These are phyloP conservation scores for Hydrozoanthus gracilis DNA, from an alignment of 92 coral and sea anemone genomes.

Conservation along the genomic window DNA sequence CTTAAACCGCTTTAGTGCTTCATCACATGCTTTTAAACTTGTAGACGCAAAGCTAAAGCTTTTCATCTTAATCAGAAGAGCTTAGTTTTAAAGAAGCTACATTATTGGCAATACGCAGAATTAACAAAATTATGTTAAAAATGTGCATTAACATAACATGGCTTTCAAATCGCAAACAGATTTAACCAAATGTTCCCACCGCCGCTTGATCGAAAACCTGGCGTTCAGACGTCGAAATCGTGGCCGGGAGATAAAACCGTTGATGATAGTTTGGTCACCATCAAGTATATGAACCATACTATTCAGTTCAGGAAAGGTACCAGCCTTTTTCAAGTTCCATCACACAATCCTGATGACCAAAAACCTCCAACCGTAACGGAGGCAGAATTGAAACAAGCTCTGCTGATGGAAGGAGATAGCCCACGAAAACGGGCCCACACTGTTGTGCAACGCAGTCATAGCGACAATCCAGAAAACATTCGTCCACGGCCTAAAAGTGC, in stretches of 20 bases:
- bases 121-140: constrained; percentile 5
- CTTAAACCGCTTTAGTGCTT: not conserved
- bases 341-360: not conserved
- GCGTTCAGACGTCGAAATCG: constrained; percentile 72
- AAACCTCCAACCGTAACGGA: constrained; percentile 15
- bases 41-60: not conserved
- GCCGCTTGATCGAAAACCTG: constrained; percentile 52
- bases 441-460: constrained; percentile 11
- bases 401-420: constrained; percentile 13
- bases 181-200: constrained; percentile 95
- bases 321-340: constrained; percentile 38
- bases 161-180: constrained; percentile 89
- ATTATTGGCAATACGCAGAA: not conserved
- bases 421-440: constrained; percentile 27
- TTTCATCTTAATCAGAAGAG: not conserved
- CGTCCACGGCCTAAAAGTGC: constrained; percentile 25
- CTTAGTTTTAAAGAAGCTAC: not conserved
- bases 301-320: constrained; percentile 44
- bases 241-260: constrained; percentile 61
- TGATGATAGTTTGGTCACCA: constrained; percentile 44
- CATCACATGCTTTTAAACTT: not conserved
- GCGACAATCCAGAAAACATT: constrained; percentile 17
- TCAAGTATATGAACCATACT: constrained; percentile 48
- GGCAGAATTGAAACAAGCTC: constrained; percentile 25
- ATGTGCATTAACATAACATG: constrained; percentile 37